Conservation (phyloP, 2,113 vertebrate species). For the Saccopteryx leptura region DNA sequence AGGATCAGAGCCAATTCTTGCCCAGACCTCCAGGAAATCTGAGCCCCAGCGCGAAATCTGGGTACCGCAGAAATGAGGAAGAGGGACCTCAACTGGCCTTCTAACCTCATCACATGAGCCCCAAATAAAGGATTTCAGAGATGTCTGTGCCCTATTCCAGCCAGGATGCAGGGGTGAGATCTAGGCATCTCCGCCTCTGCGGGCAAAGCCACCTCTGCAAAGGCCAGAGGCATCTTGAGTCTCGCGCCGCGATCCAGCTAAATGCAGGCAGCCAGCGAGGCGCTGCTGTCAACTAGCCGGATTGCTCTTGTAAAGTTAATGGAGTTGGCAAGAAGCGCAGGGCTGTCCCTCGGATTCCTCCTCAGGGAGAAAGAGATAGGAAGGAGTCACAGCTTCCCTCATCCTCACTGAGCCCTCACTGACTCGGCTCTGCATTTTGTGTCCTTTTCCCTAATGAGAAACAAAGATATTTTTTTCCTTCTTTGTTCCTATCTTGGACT, state of each 20-base stretch:
- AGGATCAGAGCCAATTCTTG: neutral
- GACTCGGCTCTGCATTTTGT: neutral
- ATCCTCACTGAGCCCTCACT: neutral
- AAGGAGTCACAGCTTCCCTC: neutral
- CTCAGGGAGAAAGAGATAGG: neutral
- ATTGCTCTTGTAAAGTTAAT: conserved; percentile 36
- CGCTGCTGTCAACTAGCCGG: neutral
- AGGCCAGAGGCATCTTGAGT: neutral
- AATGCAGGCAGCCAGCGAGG: neutral
- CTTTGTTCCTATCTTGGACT: neutral
- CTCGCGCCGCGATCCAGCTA: neutral
- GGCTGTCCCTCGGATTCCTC: neutral
- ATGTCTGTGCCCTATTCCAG: neutral
- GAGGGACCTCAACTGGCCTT: neutral
- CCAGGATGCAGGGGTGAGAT: neutral
- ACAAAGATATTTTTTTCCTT: neutral
- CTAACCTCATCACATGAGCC: neutral
- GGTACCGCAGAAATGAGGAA: neutral
- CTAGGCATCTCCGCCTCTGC: neutral
- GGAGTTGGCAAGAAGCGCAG: neutral
- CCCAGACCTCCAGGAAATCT: conserved; percentile 58
- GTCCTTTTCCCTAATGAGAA: neutral
- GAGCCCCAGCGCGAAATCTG: neutral
- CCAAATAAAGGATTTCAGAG: neutral
- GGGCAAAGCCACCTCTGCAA: conserved; percentile 33